Conservation (phyloP, 2,113 vertebrate species). For the Hymenochirus boettgeri region DNA sequence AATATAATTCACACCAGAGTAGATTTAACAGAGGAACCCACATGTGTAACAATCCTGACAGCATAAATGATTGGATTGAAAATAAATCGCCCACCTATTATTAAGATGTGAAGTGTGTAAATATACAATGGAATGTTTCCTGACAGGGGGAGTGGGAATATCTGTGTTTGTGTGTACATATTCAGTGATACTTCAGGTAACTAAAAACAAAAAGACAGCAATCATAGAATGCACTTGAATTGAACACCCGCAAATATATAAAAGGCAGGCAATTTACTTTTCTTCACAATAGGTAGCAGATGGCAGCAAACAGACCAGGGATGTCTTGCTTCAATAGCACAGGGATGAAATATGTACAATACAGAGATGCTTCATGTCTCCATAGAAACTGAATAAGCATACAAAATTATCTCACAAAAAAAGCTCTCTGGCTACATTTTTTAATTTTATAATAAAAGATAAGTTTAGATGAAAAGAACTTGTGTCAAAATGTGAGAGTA, state of each 20-base stretch:
- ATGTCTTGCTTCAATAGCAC: background rate
- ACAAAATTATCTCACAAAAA: no score
- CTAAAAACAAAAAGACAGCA: conserved; percentile 16
- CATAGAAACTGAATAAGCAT: no score
- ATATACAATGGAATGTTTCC: conserved; percentile 5
- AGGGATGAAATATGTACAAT: background rate
- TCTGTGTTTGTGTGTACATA: conserved; percentile 26
- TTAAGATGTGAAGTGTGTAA: conserved; percentile 17
- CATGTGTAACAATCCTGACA: conserved; percentile 13
- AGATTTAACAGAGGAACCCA: background rate
- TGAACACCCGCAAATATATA: background rate
- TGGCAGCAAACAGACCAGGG: background rate
- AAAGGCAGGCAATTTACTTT: background rate
- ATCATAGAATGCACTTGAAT: background rate
- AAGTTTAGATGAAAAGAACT: no score
- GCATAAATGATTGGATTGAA: conserved; percentile 13
- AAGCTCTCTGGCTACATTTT: no score
- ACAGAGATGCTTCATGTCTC: background rate
- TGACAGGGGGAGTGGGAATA: conserved; percentile 12
- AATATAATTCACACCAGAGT: conserved; percentile 23
- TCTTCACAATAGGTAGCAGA: background rate
- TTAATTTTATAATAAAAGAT: no score
- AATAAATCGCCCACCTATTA: conserved; percentile 33
- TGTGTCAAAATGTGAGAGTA: no score
- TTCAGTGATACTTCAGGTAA: background rate